These are phyloP conservation scores for Drosophila mimetica DNA, from an alignment of 2,888 invertebrate genomes.

Conservation along the genomic window DNA sequence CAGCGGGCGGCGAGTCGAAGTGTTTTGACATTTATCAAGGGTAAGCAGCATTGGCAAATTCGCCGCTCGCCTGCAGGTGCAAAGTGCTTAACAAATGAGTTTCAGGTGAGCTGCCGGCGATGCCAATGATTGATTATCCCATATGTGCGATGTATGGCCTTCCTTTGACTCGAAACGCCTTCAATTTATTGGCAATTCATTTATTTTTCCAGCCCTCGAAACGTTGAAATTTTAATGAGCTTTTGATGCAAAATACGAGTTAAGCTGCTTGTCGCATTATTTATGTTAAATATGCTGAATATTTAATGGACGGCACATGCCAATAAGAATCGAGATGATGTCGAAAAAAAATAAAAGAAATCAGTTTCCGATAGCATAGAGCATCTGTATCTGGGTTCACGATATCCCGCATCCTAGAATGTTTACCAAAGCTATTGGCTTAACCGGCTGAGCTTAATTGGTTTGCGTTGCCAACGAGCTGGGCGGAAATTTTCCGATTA, in stretches of 20 bases:
- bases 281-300: conserved; percentile 58
- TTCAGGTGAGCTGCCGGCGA: neutral
- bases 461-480: neutral
- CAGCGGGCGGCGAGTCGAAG: conserved; percentile 20
- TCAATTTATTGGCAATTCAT: conserved; percentile 4
- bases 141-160: neutral
- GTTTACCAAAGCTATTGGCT: conserved; percentile 28
- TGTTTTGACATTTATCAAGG: conserved; percentile 66
- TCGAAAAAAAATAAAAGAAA: neutral
- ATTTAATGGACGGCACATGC: conserved; percentile 14
- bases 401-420: neutral
- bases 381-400: too few species aligned
- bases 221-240: conserved; percentile 8
- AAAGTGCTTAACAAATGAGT: conserved; percentile 25
- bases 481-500: conserved; percentile 12
- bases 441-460: conserved; percentile 31
- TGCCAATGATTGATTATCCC: conserved; percentile 26
- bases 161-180: neutral
- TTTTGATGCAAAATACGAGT: conserved; percentile 56
- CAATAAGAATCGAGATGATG: conserved; percentile 9
- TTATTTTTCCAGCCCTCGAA: conserved; percentile 1
- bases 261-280: conserved; percentile 59
- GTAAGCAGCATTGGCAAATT: conserved; percentile 9
- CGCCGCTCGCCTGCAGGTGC: conserved; percentile 8
- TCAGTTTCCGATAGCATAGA: neutral